Percentiles rank a stretch among this genome's conserved stretches.
Conservation (phyloP, 2,888 invertebrate genomes). For the Litoditis marina region DNA sequence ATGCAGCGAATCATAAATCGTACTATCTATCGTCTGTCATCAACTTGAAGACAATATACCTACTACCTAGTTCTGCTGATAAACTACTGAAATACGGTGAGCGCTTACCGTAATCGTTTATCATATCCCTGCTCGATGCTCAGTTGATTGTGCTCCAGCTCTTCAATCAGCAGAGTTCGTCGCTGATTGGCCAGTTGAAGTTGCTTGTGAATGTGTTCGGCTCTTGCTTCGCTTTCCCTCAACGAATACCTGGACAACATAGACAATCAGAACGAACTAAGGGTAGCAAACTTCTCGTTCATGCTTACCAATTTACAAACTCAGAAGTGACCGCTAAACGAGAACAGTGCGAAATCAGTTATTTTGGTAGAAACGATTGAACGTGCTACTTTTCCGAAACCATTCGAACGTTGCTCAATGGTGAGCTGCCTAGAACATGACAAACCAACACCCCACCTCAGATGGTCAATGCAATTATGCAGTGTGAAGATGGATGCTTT, state of each 20-base stretch:
- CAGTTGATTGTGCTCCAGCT: slow-evolving; percentile 46
- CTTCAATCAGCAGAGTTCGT: slow-evolving; percentile 45
- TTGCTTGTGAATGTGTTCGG: slow-evolving; percentile 45
- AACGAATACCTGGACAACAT: no score
- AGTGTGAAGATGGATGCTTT: slow-evolving; percentile 43
- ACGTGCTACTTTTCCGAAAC: no score
- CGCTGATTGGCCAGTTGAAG: slow-evolving; percentile 47
- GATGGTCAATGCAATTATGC: slow-evolving; percentile 39
- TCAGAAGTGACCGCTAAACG: no score
- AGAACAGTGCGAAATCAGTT: no score
- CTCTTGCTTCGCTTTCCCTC: slow-evolving; percentile 17
- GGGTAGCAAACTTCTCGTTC: no score
- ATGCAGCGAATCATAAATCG: no score
- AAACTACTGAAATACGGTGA: no score
- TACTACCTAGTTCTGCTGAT: slow-evolving; percentile 23
- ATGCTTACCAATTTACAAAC: no score
- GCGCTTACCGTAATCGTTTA: slow-evolving; percentile 30
- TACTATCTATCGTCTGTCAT: slow-evolving; percentile 46
- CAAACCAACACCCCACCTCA: slow-evolving; percentile 33
- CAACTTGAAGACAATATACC: slow-evolving; percentile 20
- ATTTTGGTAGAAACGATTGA: no score
- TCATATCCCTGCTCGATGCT: slow-evolving; percentile 48
- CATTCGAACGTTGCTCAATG: no score
- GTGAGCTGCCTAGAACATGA: no score
- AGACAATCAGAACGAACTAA: no score